Conservation (phyloP, 1,140 invertebrate genomes). For the Drosophila novamexicana region DNA sequence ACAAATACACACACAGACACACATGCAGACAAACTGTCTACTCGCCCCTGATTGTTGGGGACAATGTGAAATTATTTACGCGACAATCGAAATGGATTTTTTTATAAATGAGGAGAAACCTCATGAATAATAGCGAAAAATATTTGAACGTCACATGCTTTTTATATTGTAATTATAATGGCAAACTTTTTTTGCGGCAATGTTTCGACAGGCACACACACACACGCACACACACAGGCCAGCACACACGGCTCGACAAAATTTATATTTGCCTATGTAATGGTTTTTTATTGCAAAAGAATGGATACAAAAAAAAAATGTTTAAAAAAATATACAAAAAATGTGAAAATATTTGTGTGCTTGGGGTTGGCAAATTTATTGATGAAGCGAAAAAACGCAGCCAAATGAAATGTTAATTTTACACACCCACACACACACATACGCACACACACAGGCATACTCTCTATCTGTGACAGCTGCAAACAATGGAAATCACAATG, state of each 20-base stretch:
- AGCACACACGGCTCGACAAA: conserved; percentile 23
- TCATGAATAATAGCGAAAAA: conserved; percentile 77
- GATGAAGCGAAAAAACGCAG: conserved; percentile 69
- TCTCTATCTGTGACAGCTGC: conserved; percentile 65
- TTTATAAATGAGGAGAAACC: conserved; percentile 62
- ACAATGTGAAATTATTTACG: conserved; percentile 52
- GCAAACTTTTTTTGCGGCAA: conserved; percentile 68
- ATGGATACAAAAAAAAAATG: conserved; percentile 5
- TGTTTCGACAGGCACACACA: conserved; percentile 52
- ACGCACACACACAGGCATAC: conserved; percentile 14
- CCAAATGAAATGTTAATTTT: conserved; percentile 81
- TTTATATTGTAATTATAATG: conserved; percentile 71
- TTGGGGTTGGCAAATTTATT: conserved; percentile 70
- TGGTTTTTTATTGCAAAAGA: conserved; percentile 75
- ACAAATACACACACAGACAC: not conserved
- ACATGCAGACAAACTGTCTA: not conserved
- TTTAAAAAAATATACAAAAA: conserved; percentile 26
- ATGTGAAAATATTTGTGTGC: conserved; percentile 26
- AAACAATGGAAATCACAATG: conserved; percentile 77
- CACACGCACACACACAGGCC: not conserved
- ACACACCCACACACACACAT: conserved; percentile 25
- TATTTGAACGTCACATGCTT: conserved; percentile 73
- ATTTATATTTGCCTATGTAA: conserved; percentile 78
- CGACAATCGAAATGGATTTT: conserved; percentile 61
- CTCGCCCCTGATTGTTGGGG: not conserved